These are phyloP conservation scores for Eupithecia exiguata DNA, from an alignment of 2,888 invertebrate genomes.

Conservation along the genomic window DNA sequence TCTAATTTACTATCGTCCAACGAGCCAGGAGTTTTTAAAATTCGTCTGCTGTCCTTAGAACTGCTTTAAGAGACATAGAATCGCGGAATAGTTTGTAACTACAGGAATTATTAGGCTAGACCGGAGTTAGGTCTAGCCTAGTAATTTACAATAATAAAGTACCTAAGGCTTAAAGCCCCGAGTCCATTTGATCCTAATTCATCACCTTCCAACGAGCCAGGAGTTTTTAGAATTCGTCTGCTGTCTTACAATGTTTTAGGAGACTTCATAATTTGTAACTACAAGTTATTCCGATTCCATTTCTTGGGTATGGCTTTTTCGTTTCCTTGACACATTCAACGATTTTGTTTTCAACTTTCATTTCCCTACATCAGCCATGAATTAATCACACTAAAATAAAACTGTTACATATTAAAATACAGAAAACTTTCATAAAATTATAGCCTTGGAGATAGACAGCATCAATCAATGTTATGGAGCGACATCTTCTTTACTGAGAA, in stretches of 20 bases:
- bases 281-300: too few species aligned
- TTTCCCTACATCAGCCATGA: background rate
- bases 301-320: background rate
- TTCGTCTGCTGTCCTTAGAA: too few species aligned
- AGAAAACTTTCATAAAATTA: constrained; percentile 36
- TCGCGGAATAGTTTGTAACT: too few species aligned
- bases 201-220: background rate
- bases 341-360: background rate
- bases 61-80: too few species aligned
- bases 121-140: too few species aligned
- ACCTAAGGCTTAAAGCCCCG: too few species aligned
- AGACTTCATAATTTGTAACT: too few species aligned
- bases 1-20: too few species aligned
- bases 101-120: too few species aligned
- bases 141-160: too few species aligned
- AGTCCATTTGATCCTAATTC: background rate
- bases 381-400: background rate
- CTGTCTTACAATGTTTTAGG: too few species aligned
- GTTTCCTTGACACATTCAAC: background rate
- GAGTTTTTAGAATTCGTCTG: background rate
- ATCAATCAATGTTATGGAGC: constrained; percentile 52
- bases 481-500: constrained; percentile 56
- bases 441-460: constrained; percentile 43
- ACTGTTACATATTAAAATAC: background rate
- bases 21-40: too few species aligned